Conservation (phyloP, 2,113 vertebrate genomes). For the Lanius ludovicianus region DNA sequence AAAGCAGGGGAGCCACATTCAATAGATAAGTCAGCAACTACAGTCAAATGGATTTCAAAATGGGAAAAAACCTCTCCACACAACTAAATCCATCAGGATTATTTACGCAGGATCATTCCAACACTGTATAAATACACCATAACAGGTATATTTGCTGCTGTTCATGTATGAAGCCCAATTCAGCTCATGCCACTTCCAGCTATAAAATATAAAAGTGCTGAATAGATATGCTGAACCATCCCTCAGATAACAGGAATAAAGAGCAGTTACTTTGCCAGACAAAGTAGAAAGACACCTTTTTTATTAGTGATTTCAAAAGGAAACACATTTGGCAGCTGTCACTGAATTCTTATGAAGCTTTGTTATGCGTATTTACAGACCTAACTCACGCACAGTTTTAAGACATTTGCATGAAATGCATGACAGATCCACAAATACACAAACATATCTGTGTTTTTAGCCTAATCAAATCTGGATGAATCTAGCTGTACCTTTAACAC, state of each 20-base stretch:
- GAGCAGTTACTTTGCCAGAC: neutral
- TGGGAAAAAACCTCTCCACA: neutral
- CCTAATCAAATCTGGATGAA: neutral
- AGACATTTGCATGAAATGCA: neutral
- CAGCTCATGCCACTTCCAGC: neutral
- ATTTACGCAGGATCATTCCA: neutral
- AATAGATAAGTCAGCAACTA: neutral
- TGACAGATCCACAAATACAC: neutral
- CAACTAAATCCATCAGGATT: neutral
- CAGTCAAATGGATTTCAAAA: neutral
- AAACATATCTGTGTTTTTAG: neutral
- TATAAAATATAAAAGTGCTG: neutral
- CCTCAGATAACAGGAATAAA: neutral
- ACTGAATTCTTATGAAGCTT: neutral
- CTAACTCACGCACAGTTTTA: neutral
- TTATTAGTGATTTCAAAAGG: neutral
- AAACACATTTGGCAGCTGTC: neutral
- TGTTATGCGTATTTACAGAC: neutral
- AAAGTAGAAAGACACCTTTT: neutral
- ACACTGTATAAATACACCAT: neutral
- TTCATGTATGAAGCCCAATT: neutral
- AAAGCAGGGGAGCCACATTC: neutral
- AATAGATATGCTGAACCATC: neutral
- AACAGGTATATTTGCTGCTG: neutral
- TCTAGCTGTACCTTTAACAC: neutral